Evolutionary conservation across 2,797 vertebrate genomes (phyloP).

Genomic region (Myripristis jacobus): DNA sequence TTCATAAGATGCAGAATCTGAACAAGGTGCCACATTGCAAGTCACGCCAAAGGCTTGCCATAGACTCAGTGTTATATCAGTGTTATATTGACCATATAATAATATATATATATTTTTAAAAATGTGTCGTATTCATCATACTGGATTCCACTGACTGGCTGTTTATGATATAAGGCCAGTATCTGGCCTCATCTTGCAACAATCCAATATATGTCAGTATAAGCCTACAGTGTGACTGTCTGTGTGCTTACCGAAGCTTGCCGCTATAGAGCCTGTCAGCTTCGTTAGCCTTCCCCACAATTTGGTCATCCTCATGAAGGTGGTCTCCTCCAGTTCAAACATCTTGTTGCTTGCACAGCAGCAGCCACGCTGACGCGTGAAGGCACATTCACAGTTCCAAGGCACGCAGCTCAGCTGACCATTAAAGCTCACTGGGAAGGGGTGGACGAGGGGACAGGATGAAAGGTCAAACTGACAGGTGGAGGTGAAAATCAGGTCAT

Average conservation of each 20-base stretch:
- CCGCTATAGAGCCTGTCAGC: no score
- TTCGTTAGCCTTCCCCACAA: slow-evolving; percentile 61
- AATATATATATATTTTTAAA: no score
- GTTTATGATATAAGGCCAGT: no score
- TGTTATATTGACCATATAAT: no score
- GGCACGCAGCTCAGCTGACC: slow-evolving; percentile 59
- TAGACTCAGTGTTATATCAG: no score
- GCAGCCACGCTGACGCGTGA: slow-evolving; percentile 71
- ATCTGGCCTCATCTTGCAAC: no score
- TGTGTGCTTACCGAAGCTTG: slow-evolving; percentile 61
- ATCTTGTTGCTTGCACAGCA: slow-evolving; percentile 77
- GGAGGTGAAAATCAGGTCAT: no score
- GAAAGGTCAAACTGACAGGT: not conserved
- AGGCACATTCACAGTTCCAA: slow-evolving; percentile 80
- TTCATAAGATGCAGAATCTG: no score
- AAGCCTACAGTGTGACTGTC: slow-evolving; percentile 4
- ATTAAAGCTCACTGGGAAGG: slow-evolving; percentile 43
- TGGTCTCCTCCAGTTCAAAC: slow-evolving; percentile 60
- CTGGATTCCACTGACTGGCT: no score
- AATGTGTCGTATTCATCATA: no score
- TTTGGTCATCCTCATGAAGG: slow-evolving; percentile 37
- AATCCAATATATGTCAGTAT: not conserved
- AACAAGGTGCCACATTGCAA: no score
- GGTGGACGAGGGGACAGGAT: not conserved
- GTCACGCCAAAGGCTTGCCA: no score